A percentile compares a stretch with the other conserved stretches of the same genome.
phyloP scores from a whole-genome alignment of 1,140 invertebrate genomes.

The Drosophila melanica region DNA sequence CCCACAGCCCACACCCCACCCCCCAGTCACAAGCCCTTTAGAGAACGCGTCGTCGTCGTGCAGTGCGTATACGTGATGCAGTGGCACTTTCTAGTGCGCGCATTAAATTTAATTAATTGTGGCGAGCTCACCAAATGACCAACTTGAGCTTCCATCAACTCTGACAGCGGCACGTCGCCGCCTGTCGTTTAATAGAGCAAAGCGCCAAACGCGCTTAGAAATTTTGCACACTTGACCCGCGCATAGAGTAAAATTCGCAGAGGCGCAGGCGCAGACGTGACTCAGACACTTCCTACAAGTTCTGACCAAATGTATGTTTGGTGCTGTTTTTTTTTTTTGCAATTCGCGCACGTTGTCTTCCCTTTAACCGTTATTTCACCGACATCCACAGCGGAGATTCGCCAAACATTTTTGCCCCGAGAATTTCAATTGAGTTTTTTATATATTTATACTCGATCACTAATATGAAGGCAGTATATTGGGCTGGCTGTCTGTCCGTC shows the following conservation, averaged over 20 bases:
- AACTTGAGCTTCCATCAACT: constrained; percentile 33
- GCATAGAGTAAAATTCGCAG: not conserved
- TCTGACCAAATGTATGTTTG: constrained; percentile 7
- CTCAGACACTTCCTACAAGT: constrained; percentile 36
- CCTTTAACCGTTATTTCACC: constrained; percentile 67
- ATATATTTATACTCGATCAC: not conserved
- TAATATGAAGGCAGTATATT: too few relatives aligned
- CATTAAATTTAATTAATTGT: constrained; percentile 60
- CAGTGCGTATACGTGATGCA: constrained; percentile 74
- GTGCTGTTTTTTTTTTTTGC: constrained; percentile 46
- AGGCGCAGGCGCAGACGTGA: not conserved
- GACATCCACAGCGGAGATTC: constrained; percentile 47
- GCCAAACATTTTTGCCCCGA: constrained; percentile 43
- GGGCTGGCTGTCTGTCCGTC: too few relatives aligned
- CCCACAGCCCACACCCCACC: not conserved
- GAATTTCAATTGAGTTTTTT: constrained; percentile 71
- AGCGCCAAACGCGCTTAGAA: constrained; percentile 50
- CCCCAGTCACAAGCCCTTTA: not conserved
- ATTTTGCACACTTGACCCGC: constrained; percentile 26
- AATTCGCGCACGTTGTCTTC: constrained; percentile 57
- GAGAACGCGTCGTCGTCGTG: constrained; percentile 40
- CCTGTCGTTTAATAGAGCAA: constrained; percentile 71
- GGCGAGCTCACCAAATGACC: constrained; percentile 46
- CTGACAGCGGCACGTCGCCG: constrained; percentile 63
- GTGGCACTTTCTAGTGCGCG: constrained; percentile 65